Percentiles rank a stretch among this genome's conserved stretches.
These are phyloP conservation scores for Irena cyanogastra DNA, from an alignment of 2,113 vertebrate species.

Conservation along the genomic window DNA sequence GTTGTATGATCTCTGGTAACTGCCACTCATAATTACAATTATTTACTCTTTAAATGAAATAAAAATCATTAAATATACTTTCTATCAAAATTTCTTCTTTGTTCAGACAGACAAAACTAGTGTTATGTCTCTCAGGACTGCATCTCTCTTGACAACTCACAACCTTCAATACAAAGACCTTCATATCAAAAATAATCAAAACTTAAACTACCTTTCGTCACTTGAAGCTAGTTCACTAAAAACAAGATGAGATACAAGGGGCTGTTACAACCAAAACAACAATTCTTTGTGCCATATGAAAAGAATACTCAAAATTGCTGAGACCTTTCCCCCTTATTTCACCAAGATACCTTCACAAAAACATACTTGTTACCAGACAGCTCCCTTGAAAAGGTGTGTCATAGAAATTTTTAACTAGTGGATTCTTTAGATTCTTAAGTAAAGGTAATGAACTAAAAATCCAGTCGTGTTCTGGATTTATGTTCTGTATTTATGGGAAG, in stretches of 20 bases:
- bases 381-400: neutral
- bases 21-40: slow-evolving; percentile 38
- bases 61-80: slow-evolving; percentile 37
- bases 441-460: neutral
- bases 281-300: neutral
- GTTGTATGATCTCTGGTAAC: neutral
- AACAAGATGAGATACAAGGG: neutral
- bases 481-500: neutral
- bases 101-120: slow-evolving; percentile 7
- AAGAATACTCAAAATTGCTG: neutral
- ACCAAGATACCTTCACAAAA: neutral
- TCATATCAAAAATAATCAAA: slow-evolving; percentile 31
- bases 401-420: neutral
- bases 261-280: neutral
- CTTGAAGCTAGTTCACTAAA: neutral
- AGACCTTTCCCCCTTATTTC: neutral
- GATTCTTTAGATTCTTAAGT: neutral
- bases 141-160: neutral
- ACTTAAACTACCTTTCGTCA: neutral
- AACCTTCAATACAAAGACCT: slow-evolving; percentile 34
- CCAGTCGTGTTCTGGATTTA: neutral
- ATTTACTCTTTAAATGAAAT: slow-evolving; percentile 26
- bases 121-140: neutral
- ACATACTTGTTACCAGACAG: neutral
- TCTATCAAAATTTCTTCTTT: slow-evolving; percentile 8